Percentiles rank a stretch among this genome's conserved stretches.
phyloP scores from a whole-genome alignment of 2,888 invertebrate species.

The Ariolimax columbianus region DNA sequence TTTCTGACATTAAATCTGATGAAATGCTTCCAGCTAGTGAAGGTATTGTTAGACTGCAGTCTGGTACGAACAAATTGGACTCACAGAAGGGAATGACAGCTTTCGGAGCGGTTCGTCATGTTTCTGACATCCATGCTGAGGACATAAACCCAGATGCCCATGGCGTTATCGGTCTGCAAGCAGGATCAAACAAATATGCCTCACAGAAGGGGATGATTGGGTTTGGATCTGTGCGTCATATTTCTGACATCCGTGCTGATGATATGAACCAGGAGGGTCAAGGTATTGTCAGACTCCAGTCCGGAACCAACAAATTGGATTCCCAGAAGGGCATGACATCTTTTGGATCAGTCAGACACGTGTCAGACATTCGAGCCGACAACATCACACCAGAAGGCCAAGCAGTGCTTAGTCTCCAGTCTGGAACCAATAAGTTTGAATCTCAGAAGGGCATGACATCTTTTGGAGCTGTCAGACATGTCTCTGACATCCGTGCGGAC shows the following conservation, averaged over 20 bases:
- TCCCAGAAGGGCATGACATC: slow-evolving; percentile 76
- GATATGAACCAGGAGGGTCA: slow-evolving; percentile 70
- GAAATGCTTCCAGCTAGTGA: background rate
- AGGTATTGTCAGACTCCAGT: slow-evolving; percentile 71
- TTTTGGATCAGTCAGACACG: slow-evolving; percentile 68
- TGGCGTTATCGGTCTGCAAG: slow-evolving; percentile 70
- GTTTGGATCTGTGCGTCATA: slow-evolving; percentile 72
- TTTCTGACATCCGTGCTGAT: slow-evolving; percentile 75
- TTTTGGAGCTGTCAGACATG: slow-evolving; percentile 69
- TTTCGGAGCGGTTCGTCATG: slow-evolving; percentile 73
- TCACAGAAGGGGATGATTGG: slow-evolving; percentile 76
- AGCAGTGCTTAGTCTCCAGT: slow-evolving; percentile 70
- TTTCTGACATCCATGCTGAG: slow-evolving; percentile 73
- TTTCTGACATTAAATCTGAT: background rate
- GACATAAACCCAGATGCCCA: slow-evolving; percentile 56
- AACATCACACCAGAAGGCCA: slow-evolving; percentile 73
- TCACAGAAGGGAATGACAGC: slow-evolving; percentile 14
- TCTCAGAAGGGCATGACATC: slow-evolving; percentile 75
- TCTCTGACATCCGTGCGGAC: slow-evolving; percentile 76
- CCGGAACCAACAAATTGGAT: slow-evolving; percentile 76
- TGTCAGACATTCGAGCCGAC: slow-evolving; percentile 74
- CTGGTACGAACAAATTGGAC: background rate
- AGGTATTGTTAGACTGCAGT: background rate
- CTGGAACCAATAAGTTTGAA: slow-evolving; percentile 77
- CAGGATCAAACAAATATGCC: slow-evolving; percentile 76